Base-by-base conservation (phyloP, 2,888 invertebrate species). In the Abrostola tripartita region DNA sequence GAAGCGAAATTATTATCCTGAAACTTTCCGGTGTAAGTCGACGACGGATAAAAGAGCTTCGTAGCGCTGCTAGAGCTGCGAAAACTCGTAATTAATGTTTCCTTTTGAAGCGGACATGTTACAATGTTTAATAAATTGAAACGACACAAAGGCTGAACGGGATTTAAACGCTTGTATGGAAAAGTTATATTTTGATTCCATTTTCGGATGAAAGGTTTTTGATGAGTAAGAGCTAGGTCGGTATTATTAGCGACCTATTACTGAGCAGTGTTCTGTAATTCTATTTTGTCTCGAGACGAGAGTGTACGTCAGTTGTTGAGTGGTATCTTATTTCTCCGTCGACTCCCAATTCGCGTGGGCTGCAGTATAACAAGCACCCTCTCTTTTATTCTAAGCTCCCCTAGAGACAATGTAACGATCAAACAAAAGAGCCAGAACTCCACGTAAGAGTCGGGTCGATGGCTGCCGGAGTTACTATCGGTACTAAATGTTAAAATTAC, bases 401-500 rank as follows among this genome's bases (percentile, higher is more conserved):
- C 52, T 50, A 49, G 57, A 61, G 55, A 67, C 61, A 76, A 67
- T 52, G 58, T 76, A 73, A 65, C 59, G 59, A 71, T 71, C 53
- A 40, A 66, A 77, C 66, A 77, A 67, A 69, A 63, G 65, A 52
- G 42, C 36, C 38, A 14, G 40, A 36, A 24, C 50, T 61, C 41
- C 24, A 58, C 49, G 62, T 52, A 38, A 40, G 53, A 58, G 36
- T 54, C 59, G 40, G 53, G 56, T 63, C 61, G 50, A 57, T n/a
- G 61, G 61, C 61, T 52, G 40, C 57, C 56, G 59, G 8, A 55
- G 41, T 59, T 53, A 65, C 73, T 54, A 71, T 65, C 66, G 61
- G 52, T 42, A 60, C 41, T 66, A 68, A 76, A 75, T 61, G 70
- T 68, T 72, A 58, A 74, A 72, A 77, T 82, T 74, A 76, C 73